These are phyloP conservation scores for Bombus haemorrhoidalis DNA, from an alignment of 1,140 invertebrate species.

Conservation along the genomic window DNA sequence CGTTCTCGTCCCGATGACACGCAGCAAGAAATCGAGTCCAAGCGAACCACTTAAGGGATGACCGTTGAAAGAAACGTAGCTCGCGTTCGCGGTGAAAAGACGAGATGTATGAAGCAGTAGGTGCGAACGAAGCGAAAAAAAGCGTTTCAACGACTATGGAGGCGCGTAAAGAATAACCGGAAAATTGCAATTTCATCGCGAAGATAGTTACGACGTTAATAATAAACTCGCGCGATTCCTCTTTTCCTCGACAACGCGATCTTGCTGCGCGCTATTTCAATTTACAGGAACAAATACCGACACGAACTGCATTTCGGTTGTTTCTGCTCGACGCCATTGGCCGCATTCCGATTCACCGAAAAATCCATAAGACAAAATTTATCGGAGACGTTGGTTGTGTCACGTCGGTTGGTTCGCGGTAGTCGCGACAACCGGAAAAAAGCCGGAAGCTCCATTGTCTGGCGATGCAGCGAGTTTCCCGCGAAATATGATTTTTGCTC, in stretches of 20 bases:
- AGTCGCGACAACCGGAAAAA: background rate
- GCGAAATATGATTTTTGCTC: conserved; percentile 70
- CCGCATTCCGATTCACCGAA: background rate
- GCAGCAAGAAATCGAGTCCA: conserved; percentile 39
- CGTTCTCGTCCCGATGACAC: conserved; percentile 18
- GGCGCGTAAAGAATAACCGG: too few species aligned
- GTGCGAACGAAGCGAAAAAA: background rate
- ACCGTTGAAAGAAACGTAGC: background rate
- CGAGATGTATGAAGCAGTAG: background rate
- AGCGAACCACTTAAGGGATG: conserved; percentile 26
- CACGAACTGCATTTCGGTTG: too few species aligned
- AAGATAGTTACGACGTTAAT: too few species aligned
- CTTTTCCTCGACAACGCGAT: too few species aligned
- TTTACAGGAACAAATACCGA: too few species aligned
- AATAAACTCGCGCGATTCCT: too few species aligned
- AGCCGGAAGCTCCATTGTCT: conserved; percentile 63
- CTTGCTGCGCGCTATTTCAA: too few species aligned
- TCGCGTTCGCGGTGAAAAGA: background rate
- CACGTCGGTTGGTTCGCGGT: background rate
- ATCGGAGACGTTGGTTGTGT: conserved; percentile 42
- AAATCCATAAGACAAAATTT: conserved; percentile 49
- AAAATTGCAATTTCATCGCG: too few species aligned
- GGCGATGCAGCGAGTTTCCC: conserved; percentile 32
- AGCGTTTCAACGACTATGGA: too few species aligned
- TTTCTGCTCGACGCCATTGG: background rate